phyloP scores from a whole-genome alignment of 2,888 invertebrate genomes.

The Chaetoderma sp. region DNA sequence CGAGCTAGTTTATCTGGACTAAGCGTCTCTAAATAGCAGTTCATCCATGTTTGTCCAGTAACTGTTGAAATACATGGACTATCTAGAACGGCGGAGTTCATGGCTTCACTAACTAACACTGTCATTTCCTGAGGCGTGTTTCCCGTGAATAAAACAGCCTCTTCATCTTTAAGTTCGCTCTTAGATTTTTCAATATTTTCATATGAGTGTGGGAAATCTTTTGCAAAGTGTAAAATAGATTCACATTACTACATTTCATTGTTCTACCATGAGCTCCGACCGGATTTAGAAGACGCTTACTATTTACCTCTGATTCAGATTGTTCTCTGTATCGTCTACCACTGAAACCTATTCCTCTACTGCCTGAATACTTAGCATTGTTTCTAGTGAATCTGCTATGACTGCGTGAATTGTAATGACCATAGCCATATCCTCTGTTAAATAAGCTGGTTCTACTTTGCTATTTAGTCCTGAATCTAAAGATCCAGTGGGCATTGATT shows the following conservation, averaged over 20 bases:
- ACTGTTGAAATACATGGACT: slow-evolving; percentile 10
- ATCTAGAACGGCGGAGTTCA: slow-evolving; percentile 3
- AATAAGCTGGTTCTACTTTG: not conserved
- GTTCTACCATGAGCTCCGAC: not conserved
- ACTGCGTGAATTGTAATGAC: too few species aligned
- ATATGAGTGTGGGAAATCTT: not conserved
- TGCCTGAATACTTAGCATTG: too few species aligned
- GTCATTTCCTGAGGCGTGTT: not conserved
- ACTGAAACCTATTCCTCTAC: too few species aligned
- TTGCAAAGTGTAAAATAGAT: slow-evolving; percentile 3
- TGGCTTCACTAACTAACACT: slow-evolving; percentile 2
- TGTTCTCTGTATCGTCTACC: too few species aligned
- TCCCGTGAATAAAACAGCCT: not conserved
- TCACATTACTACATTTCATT: not conserved
- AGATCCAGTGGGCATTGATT: not conserved
- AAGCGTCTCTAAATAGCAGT: not conserved
- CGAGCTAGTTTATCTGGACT: not conserved
- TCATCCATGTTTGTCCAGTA: slow-evolving; percentile 6
- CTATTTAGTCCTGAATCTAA: too few species aligned
- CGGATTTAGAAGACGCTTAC: too few species aligned
- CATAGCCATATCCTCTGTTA: not conserved
- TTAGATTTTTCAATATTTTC: not conserved
- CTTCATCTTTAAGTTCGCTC: not conserved
- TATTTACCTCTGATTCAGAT: too few species aligned
- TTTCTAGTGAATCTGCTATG: too few species aligned